These are phyloP conservation scores for Fabriciana adippe DNA, from an alignment of 2,888 invertebrate genomes.

Conservation along the genomic window DNA sequence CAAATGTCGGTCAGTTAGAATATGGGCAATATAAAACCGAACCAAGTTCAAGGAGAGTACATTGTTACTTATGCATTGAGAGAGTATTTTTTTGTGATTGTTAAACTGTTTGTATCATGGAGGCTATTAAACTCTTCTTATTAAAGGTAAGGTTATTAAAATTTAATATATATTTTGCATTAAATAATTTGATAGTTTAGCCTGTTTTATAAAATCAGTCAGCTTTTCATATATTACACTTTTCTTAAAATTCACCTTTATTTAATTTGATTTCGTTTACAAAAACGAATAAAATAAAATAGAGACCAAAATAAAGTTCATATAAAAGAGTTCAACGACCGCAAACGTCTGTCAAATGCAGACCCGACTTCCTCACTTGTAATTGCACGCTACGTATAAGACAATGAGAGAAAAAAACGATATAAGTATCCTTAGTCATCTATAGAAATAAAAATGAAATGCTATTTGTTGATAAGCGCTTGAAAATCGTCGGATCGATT, in stretches of 20 bases:
- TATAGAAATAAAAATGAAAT: too few relatives aligned
- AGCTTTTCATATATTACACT: too few relatives aligned
- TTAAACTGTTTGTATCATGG: conserved; percentile 45
- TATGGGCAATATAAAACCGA: conserved; percentile 54
- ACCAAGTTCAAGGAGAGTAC: conserved; percentile 65
- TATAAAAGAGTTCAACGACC: conserved; percentile 24
- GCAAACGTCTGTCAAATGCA: neutral
- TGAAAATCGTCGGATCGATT: too few relatives aligned
- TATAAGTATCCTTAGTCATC: too few relatives aligned
- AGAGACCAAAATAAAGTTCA: neutral
- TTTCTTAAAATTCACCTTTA: too few relatives aligned
- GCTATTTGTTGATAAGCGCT: too few relatives aligned
- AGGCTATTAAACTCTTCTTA: conserved; percentile 49
- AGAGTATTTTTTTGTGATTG: conserved; percentile 20
- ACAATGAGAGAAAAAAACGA: too few relatives aligned
- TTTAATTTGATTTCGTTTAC: too few relatives aligned
- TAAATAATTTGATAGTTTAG: too few relatives aligned
- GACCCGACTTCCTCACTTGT: neutral
- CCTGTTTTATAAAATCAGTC: too few relatives aligned
- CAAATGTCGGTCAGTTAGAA: conserved; percentile 46
- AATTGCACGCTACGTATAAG: neutral
- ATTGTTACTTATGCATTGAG: conserved; percentile 39
- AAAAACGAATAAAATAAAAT: neutral
- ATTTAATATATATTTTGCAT: neutral
- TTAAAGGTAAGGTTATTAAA: conserved; percentile 50